These are phyloP conservation scores for Kryptopterus vitreolus DNA, from an alignment of 2,797 vertebrate species.

Conservation along the genomic window DNA sequence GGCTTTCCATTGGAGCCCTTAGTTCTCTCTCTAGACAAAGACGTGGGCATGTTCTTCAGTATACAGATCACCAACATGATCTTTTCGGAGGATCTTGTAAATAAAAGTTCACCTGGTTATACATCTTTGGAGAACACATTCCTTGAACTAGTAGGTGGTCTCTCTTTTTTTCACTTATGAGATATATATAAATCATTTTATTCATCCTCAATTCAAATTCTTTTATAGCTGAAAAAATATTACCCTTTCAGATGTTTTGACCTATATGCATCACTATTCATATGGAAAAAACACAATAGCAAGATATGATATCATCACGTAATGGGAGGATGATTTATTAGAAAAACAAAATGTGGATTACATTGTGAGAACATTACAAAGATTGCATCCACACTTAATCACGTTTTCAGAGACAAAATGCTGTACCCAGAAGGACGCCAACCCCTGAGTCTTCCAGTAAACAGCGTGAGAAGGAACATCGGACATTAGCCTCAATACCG, in stretches of 20 bases:
- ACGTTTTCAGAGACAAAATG: slow-evolving; percentile 68
- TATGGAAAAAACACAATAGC: not conserved
- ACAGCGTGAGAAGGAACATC: slow-evolving; percentile 67
- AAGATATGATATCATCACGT: not conserved
- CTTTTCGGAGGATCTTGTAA: slow-evolving; percentile 91
- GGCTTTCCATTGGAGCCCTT: slow-evolving; percentile 65
- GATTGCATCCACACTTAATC: slow-evolving; percentile 4
- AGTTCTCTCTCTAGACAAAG: slow-evolving; percentile 71
- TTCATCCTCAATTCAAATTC: no score
- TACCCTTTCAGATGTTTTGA: not conserved
- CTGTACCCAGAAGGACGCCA: slow-evolving; percentile 61
- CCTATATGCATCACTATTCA: not conserved
- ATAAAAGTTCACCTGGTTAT: slow-evolving; percentile 90
- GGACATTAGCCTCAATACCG: slow-evolving; percentile 78
- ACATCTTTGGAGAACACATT: slow-evolving; percentile 89
- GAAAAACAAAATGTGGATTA: not conserved
- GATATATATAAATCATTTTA: no score
- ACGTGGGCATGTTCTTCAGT: slow-evolving; percentile 95
- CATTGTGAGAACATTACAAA: not conserved
- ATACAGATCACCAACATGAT: slow-evolving; percentile 90
- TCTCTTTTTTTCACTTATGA: slow-evolving; percentile 58
- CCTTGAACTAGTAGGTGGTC: slow-evolving; percentile 89
- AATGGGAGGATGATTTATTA: not conserved
- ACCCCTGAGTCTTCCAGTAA: slow-evolving; percentile 76
- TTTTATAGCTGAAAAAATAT: not conserved